Percentiles rank a stretch among this genome's conserved stretches.
phyloP scores from a whole-genome alignment of 2,797 vertebrate species.

The Orestias chungarensis region DNA sequence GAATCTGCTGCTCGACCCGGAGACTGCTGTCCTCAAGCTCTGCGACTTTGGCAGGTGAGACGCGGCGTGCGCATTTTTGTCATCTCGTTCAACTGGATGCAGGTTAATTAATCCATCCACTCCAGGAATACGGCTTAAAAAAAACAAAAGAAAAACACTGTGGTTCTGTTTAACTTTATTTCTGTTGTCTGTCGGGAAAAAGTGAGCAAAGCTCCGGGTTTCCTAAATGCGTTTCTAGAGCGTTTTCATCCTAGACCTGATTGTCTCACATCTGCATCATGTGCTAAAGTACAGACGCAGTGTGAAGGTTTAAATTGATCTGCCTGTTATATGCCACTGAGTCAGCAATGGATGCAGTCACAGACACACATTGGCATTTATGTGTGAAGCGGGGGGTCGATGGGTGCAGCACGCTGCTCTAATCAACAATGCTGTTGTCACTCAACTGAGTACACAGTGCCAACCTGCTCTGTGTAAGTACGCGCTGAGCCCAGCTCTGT shows the following conservation, averaged over 20 bases:
- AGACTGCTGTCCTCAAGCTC: slow-evolving; percentile 98
- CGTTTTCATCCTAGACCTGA: not conserved
- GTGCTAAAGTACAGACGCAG: not conserved
- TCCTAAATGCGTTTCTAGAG: not conserved
- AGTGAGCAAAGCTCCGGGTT: not conserved
- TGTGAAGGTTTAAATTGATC: slow-evolving; percentile 7
- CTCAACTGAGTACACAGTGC: not conserved
- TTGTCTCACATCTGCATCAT: not conserved
- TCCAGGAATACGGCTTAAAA: not conserved
- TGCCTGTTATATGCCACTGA: slow-evolving; percentile 5
- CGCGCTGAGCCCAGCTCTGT: not conserved
- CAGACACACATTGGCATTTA: slow-evolving; percentile 3
- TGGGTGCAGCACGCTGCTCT: not conserved
- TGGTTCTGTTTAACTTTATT: not conserved
- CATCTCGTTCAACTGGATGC: not conserved
- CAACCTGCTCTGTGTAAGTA: not conserved
- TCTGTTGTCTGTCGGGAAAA: not conserved
- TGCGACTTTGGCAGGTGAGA: slow-evolving; percentile 98
- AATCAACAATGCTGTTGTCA: slow-evolving; percentile 2
- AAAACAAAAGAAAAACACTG: not conserved
- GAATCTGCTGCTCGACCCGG: slow-evolving; percentile 98
- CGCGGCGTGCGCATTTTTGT: not conserved
- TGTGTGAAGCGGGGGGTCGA: slow-evolving; percentile 3
- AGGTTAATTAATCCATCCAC: not conserved
- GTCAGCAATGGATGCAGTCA: not conserved